Conservation (phyloP, 1,140 invertebrate genomes). For the Spodoptera frugiperda region DNA sequence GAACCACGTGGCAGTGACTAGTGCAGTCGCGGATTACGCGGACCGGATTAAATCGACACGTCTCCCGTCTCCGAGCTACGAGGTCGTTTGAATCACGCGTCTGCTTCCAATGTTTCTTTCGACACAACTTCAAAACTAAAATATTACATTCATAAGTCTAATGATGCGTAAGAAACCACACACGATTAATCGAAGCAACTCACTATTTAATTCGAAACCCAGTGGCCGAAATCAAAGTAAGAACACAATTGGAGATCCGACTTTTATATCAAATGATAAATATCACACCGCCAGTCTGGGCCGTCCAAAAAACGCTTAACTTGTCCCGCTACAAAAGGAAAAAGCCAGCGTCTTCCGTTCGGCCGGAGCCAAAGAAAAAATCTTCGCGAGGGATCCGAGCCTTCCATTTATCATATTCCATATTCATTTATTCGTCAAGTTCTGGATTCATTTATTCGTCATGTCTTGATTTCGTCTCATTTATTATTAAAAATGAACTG, state of each 20-base stretch:
- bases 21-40: constrained; percentile 83
- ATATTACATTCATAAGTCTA: constrained; percentile 35
- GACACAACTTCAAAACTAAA: constrained; percentile 40
- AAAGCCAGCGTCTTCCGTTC: constrained; percentile 85
- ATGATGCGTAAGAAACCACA: constrained; percentile 28
- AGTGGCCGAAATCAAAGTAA: constrained; percentile 65
- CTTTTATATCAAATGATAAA: constrained; percentile 84
- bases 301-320: constrained; percentile 85
- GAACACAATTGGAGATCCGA: constrained; percentile 77
- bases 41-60: constrained; percentile 75
- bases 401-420: constrained; percentile 86
- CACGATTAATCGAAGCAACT: constrained; percentile 47
- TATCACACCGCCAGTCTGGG: constrained; percentile 77
- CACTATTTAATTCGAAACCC: constrained; percentile 54
- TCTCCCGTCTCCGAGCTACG: constrained; percentile 45
- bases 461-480: constrained; percentile 87
- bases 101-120: constrained; percentile 31
- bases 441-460: constrained; percentile 87
- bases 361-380: constrained; percentile 84
- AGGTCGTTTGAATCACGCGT: constrained; percentile 61
- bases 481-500: constrained; percentile 88
- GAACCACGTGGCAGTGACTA: constrained; percentile 85
- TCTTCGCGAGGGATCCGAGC: constrained; percentile 82
- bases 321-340: constrained; percentile 85
- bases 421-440: constrained; percentile 87